Evolutionary conservation across 2,888 invertebrate genomes (phyloP), one percentile per base, ranked within the genome.

Genomic region (Loripinus fragilis): DNA sequence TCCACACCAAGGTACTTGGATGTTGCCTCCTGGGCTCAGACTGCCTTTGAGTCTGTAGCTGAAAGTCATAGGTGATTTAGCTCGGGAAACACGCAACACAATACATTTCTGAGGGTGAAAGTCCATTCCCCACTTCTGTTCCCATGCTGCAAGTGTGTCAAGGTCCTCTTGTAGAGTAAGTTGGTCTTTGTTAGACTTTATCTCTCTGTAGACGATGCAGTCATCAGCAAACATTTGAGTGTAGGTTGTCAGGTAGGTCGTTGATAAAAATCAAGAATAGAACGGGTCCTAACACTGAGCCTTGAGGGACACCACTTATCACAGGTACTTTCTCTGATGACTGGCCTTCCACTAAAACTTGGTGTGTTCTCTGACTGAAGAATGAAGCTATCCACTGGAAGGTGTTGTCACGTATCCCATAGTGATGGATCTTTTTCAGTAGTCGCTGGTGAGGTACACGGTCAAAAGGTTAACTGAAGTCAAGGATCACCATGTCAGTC

Each of bases 281-380:
- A 1, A 48, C 41, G 17, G 66, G 66, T 3, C 66, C 73, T 15
- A 66, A 65, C 8, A 73, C 73, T n/a, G 65, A 66, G 17, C 73
- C 73, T 35, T 73, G 73, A 12, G 66, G 73, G 20, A 66, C 50
- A 8, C 73, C 66, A n/a, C 50, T 50, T 20, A 42, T 74, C 2
- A 74, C 74, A 33, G 67, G n/a, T 8, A n/a, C 12, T 55, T 67
- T 67, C 38, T 66, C 28, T 3, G 74, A 74, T 12, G 35, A 38
- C 3, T 35, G 3, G 8, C 52, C 67, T 25, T 74, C 50, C 5
- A 74, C 50, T 23, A 28, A 28, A 7, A 67, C 74, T 2, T 35
- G 67, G 25, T 74, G 74, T 25, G 38, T 74, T n/a, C 67, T 74
- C 3, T 67, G 67, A 52, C 35, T 23, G 35, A 74, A 28, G 41